Base-by-base conservation (phyloP, 1,140 invertebrate species). In the Zaprionus kolodkinae region DNA sequence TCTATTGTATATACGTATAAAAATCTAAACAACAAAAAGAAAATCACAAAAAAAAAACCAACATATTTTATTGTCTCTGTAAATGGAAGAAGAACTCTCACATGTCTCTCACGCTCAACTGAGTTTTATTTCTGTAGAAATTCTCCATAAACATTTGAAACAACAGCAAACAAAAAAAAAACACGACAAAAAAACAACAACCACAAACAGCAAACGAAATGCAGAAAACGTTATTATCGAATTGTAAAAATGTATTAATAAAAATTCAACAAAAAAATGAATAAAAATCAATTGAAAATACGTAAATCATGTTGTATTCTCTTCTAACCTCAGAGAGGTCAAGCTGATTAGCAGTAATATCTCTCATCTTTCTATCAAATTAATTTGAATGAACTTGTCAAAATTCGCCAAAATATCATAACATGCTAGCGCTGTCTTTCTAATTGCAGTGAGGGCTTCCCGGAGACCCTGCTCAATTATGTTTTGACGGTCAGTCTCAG, bases 81-180 rank as follows among this genome's bases (percentile, higher is more conserved):
- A 60, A 68, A 68, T 25, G 57, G 50, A 76, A 64, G 63, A 75
- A 38, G 33, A 66, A 81, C 81, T 88, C 85, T 88, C 86, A 90
- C 85, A 88, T 89, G 85, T 90, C 81, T 90, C 85, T 88, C 86
- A 88, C 78, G 69, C 88, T 88, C 88, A 83, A 78, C 81, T 82
- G 82, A 86, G 82, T 66, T 59, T 72, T 64, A 63, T 78, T 70
- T 76, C 78, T 69, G 56, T 57, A 72, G 63, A 87, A 79, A 82
- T 81, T 85, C 77, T 68, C 67, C 63, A 72, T 75, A 81, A 86
- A 86, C 75, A 81, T 76, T 81, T 83, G 80, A 78, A 35, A 65
- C 45, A 27, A 69, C 57, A 30, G 64, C 61, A 64, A 59, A 4
- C 59, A 60, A 33, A 33, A 57, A 6, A 66, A 60, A 33, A 33